Evolutionary conservation across 2,797 vertebrate genomes (phyloP).

Genomic region (Morus bassanus): DNA sequence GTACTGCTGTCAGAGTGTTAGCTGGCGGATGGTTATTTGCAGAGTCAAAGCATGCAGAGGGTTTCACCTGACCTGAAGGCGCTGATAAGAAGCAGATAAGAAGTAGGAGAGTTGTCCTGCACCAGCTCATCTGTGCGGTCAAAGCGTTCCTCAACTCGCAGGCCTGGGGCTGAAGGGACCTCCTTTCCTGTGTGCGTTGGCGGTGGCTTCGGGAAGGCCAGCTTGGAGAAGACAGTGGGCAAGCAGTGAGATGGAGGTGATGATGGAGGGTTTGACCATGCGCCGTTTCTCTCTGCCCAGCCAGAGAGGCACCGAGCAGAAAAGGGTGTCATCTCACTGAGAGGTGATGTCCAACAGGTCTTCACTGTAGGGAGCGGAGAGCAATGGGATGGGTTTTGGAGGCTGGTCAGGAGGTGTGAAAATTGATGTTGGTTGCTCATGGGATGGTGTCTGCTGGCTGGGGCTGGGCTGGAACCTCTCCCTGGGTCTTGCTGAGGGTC

Average conservation of each 20-base stretch:
- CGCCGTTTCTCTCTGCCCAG: not conserved
- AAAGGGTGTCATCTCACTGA: not conserved
- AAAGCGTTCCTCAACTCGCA: not conserved
- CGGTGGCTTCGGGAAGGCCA: not conserved
- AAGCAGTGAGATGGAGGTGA: not conserved
- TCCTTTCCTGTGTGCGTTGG: fast-evolving
- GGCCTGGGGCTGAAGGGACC: not conserved
- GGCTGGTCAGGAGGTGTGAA: no score
- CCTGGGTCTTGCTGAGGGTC: not conserved
- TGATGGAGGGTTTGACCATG: not conserved
- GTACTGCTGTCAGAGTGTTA: not conserved
- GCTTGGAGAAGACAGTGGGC: not conserved
- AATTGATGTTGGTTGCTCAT: not conserved
- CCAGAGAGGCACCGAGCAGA: not conserved
- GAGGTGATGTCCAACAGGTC: not conserved
- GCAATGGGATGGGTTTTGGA: not conserved
- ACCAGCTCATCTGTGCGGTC: not conserved
- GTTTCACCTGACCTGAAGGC: not conserved
- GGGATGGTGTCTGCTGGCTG: not conserved
- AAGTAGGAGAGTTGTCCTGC: not conserved
- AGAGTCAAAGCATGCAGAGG: not conserved
- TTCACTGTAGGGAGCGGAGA: fast-evolving
- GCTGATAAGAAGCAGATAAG: not conserved
- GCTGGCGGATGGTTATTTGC: not conserved
- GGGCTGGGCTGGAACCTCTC: not conserved